phyloP scores from a whole-genome alignment of 2,888 invertebrate species.

The Heteropelma amictum region DNA sequence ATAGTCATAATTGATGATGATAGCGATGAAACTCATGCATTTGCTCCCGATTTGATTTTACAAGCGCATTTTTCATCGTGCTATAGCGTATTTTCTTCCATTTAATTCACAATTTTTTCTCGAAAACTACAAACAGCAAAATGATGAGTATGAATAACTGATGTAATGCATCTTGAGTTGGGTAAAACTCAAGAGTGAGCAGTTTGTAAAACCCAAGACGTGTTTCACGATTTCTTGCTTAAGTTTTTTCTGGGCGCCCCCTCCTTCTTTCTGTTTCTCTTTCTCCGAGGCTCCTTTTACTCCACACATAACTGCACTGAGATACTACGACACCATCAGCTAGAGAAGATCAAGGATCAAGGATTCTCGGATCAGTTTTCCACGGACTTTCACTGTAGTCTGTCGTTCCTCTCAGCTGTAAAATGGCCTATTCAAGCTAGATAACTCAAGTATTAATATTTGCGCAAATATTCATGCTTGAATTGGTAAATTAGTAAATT shows the following conservation, averaged over 20 bases:
- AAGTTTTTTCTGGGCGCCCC: too few relatives aligned
- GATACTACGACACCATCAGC: conserved; percentile 11
- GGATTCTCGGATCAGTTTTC: conserved; percentile 61
- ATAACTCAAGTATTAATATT: conserved; percentile 8
- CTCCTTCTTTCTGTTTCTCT: not conserved
- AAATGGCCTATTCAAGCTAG: conserved; percentile 35
- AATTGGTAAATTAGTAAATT: too few relatives aligned
- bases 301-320: not conserved
- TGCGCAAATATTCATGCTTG: not conserved
- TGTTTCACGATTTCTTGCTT: not conserved
- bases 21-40: too few relatives aligned
- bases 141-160: not conserved
- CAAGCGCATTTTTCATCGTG: too few relatives aligned
- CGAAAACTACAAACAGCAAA: not conserved
- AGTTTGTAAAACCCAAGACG: conserved; percentile 12
- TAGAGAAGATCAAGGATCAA: conserved; percentile 67
- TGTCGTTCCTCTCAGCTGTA: conserved; percentile 34
- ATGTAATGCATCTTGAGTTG: conserved; percentile 13
- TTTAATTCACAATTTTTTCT: not conserved
- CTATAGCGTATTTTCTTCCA: not conserved
- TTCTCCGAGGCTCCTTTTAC: not conserved
- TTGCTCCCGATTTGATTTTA: too few relatives aligned
- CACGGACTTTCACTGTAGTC: conserved; percentile 63
- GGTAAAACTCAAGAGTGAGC: conserved; percentile 8
- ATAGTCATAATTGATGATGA: too few relatives aligned